These are phyloP conservation scores for Phytoseiulus persimilis DNA, from an alignment of 2,888 invertebrate genomes.

Conservation along the genomic window DNA sequence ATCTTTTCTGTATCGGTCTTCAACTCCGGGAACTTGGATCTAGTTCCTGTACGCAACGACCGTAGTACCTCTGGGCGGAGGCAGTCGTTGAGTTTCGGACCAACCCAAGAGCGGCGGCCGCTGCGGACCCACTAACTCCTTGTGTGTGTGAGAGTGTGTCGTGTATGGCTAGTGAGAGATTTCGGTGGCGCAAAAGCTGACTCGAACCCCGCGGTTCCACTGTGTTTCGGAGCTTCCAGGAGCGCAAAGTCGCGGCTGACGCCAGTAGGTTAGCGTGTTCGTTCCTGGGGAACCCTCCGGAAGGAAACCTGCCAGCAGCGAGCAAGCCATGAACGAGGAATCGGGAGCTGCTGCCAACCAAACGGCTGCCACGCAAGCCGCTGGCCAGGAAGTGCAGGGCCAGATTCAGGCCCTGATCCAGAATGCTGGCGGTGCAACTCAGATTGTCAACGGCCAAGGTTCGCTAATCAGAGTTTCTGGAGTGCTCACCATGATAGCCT, in stretches of 20 bases:
- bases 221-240: background rate
- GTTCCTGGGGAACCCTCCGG: background rate
- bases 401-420: slow-evolving; percentile 35
- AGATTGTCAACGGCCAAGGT: slow-evolving; percentile 33
- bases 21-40: background rate
- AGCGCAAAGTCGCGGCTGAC: background rate
- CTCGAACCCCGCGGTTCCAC: background rate
- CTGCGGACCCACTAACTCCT: background rate
- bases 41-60: background rate
- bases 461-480: background rate
- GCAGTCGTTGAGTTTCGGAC: background rate
- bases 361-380: slow-evolving; percentile 19
- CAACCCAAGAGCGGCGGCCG: background rate
- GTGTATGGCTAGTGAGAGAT: background rate
- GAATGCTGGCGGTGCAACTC: slow-evolving; percentile 10
- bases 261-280: background rate
- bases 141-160: background rate
- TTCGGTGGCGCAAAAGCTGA: background rate
- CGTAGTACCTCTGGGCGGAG: background rate
- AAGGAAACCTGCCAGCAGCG: background rate
- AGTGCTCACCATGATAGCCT: background rate
- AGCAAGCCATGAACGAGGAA: slow-evolving; percentile 18
- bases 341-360: background rate
- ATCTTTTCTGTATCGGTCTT: too few species aligned
- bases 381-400: slow-evolving; percentile 34